These are phyloP conservation scores for Smithornis capensis DNA, from an alignment of 2,113 vertebrate genomes.

Conservation along the genomic window DNA sequence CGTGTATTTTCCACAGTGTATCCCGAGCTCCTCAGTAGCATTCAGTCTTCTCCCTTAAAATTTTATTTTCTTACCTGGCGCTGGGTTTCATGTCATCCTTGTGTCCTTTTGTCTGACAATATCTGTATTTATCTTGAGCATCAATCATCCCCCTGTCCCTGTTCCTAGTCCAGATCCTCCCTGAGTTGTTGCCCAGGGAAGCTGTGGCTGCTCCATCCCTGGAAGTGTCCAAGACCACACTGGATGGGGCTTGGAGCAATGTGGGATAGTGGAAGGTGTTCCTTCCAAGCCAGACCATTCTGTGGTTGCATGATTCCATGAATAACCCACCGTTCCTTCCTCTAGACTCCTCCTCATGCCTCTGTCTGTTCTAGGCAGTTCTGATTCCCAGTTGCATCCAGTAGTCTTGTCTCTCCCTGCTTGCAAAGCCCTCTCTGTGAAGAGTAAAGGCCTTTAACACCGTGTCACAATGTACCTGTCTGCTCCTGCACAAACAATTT, in stretches of 20 bases:
- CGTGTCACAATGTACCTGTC: rapidly evolving
- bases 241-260: neutral
- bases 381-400: neutral
- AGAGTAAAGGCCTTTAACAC: neutral
- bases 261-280: neutral
- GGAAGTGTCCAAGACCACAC: neutral
- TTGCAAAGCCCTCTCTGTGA: neutral
- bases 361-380: neutral
- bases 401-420: neutral
- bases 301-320: neutral
- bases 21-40: neutral
- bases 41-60: neutral
- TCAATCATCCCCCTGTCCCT: neutral
- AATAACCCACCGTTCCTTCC: neutral
- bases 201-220: neutral
- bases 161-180: neutral
- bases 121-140: neutral
- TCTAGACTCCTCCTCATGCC: neutral
- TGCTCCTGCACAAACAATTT: neutral
- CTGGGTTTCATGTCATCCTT: neutral
- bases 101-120: neutral
- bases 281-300: neutral
- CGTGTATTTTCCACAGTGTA: neutral
- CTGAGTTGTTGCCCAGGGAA: neutral
- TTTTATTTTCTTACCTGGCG: neutral